Percentiles rank a stretch among this genome's conserved stretches.
phyloP scores from a whole-genome alignment of 2,113 vertebrate species.

The Alosa alosa region DNA sequence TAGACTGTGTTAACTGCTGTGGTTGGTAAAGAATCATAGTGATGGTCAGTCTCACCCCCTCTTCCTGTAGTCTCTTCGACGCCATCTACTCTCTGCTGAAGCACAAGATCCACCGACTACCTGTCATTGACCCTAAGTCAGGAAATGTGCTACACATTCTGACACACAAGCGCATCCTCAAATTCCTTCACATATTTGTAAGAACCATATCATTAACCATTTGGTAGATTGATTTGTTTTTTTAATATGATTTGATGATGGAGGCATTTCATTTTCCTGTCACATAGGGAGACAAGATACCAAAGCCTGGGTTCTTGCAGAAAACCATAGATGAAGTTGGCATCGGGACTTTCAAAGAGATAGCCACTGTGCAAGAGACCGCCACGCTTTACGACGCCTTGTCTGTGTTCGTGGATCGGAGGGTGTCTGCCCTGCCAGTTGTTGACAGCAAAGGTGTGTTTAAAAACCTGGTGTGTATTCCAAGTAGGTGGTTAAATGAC shows the following conservation, averaged over 20 bases:
- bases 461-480: too few species aligned
- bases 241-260: not conserved
- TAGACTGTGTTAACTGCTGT: not conserved
- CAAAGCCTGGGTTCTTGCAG: constrained; percentile 80
- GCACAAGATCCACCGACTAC: constrained; percentile 94
- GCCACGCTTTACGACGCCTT: constrained; percentile 81
- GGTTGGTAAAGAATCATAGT: not conserved
- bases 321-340: constrained; percentile 81
- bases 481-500: too few species aligned
- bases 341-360: constrained; percentile 87
- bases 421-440: constrained; percentile 90
- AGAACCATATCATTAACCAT: constrained; percentile 40
- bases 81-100: constrained; percentile 90
- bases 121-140: constrained; percentile 86
- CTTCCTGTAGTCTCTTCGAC: constrained; percentile 81
- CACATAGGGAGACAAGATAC: constrained; percentile 74
- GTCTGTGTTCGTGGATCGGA: constrained; percentile 88
- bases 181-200: constrained; percentile 91
- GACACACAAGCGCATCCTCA: constrained; percentile 94
- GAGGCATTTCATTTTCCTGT: not conserved
- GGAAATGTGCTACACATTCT: constrained; percentile 91
- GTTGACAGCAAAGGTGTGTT: constrained; percentile 78
- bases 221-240: not conserved
- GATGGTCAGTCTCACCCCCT: not conserved
- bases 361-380: constrained; percentile 81